Percentiles rank a stretch among this genome's conserved stretches.
These are phyloP conservation scores for Platyrinchus mystaceus DNA, from an alignment of 2,797 vertebrate genomes.

Conservation along the genomic window DNA sequence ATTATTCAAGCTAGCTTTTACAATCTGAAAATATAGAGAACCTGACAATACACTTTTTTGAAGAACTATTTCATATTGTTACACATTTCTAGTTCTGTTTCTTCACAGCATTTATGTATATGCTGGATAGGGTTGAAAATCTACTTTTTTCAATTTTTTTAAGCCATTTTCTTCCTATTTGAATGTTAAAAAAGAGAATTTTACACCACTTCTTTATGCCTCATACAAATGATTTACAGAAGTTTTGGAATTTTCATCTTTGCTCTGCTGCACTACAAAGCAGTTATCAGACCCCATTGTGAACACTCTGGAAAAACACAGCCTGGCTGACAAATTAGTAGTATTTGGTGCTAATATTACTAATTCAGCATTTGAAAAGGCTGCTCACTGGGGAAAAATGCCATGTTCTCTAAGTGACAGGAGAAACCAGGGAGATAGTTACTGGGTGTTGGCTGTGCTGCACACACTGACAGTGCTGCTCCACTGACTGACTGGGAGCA, in stretches of 20 bases:
- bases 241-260: conserved; percentile 60
- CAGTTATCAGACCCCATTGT: conserved; percentile 65
- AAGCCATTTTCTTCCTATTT: neutral
- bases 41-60: neutral
- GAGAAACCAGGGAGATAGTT: conserved; percentile 78
- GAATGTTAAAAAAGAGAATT: neutral
- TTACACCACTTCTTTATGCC: conserved; percentile 23
- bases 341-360: conserved; percentile 77
- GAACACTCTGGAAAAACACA: conserved; percentile 66
- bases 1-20: neutral
- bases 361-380: conserved; percentile 76
- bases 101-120: neutral
- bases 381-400: conserved; percentile 75
- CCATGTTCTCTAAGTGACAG: conserved; percentile 71
- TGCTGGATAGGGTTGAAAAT: neutral
- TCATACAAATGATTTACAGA: conserved; percentile 55
- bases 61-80: neutral
- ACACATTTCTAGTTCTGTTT: neutral
- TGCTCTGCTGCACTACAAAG: conserved; percentile 48
- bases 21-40: neutral
- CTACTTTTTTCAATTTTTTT: neutral
- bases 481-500: conserved; percentile 75
- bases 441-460: conserved; percentile 72
- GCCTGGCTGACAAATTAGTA: conserved; percentile 74
- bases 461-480: conserved; percentile 50